Evolutionary conservation across 2,113 vertebrate genomes (phyloP), one percentile per base, ranked within the genome.

Genomic region (Campylomormyrus numenius): DNA sequence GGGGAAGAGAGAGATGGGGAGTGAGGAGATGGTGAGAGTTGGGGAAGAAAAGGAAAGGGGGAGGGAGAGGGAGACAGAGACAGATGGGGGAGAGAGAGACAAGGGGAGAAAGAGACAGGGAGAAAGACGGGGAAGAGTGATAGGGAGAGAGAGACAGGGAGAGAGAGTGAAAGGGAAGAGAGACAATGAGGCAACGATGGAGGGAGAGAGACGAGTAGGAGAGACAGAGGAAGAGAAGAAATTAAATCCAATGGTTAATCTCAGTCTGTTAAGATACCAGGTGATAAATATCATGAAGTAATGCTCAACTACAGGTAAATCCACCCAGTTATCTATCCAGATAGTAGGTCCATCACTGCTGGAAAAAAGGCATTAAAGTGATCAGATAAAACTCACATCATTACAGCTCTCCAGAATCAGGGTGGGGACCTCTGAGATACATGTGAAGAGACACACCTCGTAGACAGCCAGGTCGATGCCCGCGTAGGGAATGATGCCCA

Each of bases 401-500:
- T 4, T 80, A 52, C 48, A 87, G 6, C 15, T 53, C 35, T 50
- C 13, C 49, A 87, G 5, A 17, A 53, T 24, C 24, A 52, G 39
- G 49, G 85, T 31, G 1, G 49, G 27, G 50, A 56, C 49, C 48
- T 45, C 9, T 84, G 17, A 24, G 7, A 48, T 85, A n/a, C 15
- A 48, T 48, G 24, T 85, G 45, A n/a, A 13, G 83, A 62, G 35
- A 85, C 89, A 2, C 39, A 89, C 89, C 89, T 89, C 89, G 9
- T 89, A 89, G 80, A 89, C 80, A 35, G 89, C 89, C 50, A 89
- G 89, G 42, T 89, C 89, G 52, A 89, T 89, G 50, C 89, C 89
- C 10, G 89, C 89, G 15, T 89, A 89, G 13, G 89, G 89, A 39
- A 89, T 89, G 21, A 89, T 89, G 42, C 89, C 89, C 89, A 89